Conservation (phyloP, 1,140 invertebrate species). For the Orchestia grillus region DNA sequence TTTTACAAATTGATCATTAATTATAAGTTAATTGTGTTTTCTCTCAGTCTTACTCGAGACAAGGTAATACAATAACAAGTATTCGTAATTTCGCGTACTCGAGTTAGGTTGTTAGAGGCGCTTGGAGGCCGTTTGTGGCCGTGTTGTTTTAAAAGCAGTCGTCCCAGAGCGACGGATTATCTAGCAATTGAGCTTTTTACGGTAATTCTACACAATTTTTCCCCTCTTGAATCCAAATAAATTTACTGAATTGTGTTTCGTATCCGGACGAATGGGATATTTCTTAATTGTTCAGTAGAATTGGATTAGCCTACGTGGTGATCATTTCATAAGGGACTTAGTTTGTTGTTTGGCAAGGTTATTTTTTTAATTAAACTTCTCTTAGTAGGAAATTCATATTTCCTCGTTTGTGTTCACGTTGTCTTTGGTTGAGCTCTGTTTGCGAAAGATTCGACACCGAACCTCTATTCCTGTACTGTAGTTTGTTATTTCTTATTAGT, state of each 20-base stretch:
- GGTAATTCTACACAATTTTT: not conserved
- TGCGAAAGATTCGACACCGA: not conserved
- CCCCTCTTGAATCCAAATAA: not conserved
- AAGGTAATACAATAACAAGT: conserved; percentile 30
- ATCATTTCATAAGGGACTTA: not conserved
- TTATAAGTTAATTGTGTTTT: conserved; percentile 38
- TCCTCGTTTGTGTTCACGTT: too few species aligned
- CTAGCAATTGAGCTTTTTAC: not conserved
- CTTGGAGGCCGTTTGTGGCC: not conserved
- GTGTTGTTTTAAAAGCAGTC: not conserved
- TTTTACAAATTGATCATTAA: conserved; percentile 45
- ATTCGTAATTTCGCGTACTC: not conserved
- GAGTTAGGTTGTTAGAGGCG: not conserved
- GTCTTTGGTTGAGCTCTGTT: not conserved
- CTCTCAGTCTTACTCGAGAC: conserved; percentile 39
- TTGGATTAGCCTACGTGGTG: not conserved
- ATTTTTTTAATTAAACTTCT: not conserved
- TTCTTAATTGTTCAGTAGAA: not conserved
- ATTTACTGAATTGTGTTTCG: not conserved
- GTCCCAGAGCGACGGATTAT: not conserved
- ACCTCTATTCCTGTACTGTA: not conserved
- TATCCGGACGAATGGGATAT: not conserved
- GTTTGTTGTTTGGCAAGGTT: not conserved
- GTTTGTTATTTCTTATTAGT: not conserved
- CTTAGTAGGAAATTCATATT: not conserved